These are phyloP conservation scores for Caligus rogercresseyi DNA, from an alignment of 1,140 invertebrate species.

Conservation along the genomic window DNA sequence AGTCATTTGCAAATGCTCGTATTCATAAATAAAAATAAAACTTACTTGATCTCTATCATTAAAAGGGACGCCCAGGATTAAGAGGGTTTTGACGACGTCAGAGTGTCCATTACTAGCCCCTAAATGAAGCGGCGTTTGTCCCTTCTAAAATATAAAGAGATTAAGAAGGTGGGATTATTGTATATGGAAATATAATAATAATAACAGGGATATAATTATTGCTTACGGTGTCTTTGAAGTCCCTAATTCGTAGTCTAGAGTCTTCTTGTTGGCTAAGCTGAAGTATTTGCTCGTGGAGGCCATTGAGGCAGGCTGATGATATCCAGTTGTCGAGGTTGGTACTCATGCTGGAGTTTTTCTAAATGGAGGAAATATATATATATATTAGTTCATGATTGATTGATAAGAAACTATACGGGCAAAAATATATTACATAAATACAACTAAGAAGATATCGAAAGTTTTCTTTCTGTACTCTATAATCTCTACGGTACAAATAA, in stretches of 20 bases:
- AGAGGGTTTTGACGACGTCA: slow-evolving; percentile 47
- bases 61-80: slow-evolving; percentile 47
- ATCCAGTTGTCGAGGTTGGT: background rate
- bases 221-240: background rate
- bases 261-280: background rate
- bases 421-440: too few species aligned
- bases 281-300: background rate
- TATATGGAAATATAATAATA: too few species aligned
- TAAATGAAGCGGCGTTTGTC: slow-evolving; percentile 52
- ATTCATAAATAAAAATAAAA: slow-evolving; percentile 21
- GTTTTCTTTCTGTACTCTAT: too few species aligned
- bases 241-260: background rate
- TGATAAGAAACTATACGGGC: too few species aligned
- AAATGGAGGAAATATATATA: too few species aligned
- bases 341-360: background rate
- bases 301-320: background rate
- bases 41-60: slow-evolving; percentile 50
- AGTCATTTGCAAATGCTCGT: too few species aligned
- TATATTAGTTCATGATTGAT: too few species aligned
- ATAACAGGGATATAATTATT: background rate
- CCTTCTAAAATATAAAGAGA: slow-evolving; percentile 38
- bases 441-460: too few species aligned
- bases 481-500: too few species aligned
- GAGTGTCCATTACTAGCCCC: slow-evolving; percentile 61
- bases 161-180: too few species aligned